Base-by-base conservation (phyloP, 2,797 vertebrate genomes). In the Momotus momota region DNA sequence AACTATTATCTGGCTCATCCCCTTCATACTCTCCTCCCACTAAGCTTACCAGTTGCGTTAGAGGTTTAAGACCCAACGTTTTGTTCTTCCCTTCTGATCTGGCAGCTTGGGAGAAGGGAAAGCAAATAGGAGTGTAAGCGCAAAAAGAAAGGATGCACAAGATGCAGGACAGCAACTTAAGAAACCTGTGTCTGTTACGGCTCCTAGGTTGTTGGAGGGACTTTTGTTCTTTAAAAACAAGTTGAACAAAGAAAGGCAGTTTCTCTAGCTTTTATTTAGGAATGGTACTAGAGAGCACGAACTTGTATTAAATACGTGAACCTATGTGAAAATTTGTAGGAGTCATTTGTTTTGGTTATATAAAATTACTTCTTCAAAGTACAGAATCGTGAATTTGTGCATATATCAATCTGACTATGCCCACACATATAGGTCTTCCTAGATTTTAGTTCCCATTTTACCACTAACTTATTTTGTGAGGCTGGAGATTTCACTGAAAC, bases 291-390 rank as follows among this genome's bases (percentile, higher is more conserved):
- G 14, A 93, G 27, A 60, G 31, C 8, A 54, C 52, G 11, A 72
- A 57, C 17, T 69, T 72, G 14, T 18, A 7, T 31, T 74, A n/a
- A 78, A 23, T 52, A 70, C 51, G 1, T 71, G 29, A 70, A 64
- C 6, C 1, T 38, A 29, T 17, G 8, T 14, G 26, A 74, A 43
- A 48, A 73, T 72, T 51, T 1, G 0, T 14, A 29, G 14, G 15
- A 90, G 27, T 14, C 29, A 19, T 58, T 72, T 79, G 12, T 57
- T 72, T 21, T 10, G 10, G 7, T 80, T 58, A 58, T 17, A 46
- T 23, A 21, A 55, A 27, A 31, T 65, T 55, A 18, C 12, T 74
- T 66, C 46, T 48, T 65, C 58, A 10, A 85, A 57, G 17, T 27
- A 65, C 4, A 54, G 18, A 62, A 35, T 31, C 67, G 16, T 20